phyloP scores from a whole-genome alignment of 2,113 vertebrate species.

The Herpetotheres cachinnans region DNA sequence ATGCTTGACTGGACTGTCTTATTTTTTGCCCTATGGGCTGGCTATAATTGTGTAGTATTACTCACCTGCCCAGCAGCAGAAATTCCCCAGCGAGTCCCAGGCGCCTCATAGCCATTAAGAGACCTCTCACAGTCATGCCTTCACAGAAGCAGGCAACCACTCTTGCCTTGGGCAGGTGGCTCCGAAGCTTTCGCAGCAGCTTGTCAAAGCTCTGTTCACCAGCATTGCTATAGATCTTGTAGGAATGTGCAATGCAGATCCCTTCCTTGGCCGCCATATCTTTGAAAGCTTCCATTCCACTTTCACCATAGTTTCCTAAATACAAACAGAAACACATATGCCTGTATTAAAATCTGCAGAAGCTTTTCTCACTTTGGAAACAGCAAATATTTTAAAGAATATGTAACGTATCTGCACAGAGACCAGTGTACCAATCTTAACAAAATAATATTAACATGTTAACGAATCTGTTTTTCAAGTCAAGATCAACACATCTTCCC shows the following conservation, averaged over 20 bases:
- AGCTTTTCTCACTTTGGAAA: background rate
- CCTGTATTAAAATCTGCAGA: background rate
- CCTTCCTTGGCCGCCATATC: slow-evolving; percentile 97
- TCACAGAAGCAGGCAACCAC: slow-evolving; percentile 98
- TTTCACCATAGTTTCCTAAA: slow-evolving; percentile 97
- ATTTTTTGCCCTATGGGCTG: background rate
- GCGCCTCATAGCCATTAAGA: slow-evolving; percentile 96
- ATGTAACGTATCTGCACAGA: background rate
- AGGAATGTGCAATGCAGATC: slow-evolving; percentile 97
- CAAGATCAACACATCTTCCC: background rate
- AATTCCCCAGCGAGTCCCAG: slow-evolving; percentile 90
- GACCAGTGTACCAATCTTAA: background rate
- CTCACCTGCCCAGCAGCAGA: slow-evolving; percentile 95
- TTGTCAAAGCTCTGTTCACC: slow-evolving; percentile 95
- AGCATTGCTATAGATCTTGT: slow-evolving; percentile 99
- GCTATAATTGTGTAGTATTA: background rate
- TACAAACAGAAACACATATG: background rate
- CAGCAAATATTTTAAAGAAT: background rate
- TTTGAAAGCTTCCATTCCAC: slow-evolving; percentile 99
- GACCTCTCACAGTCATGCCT: slow-evolving; percentile 96
- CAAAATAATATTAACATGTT: background rate
- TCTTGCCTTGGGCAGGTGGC: slow-evolving; percentile 92
- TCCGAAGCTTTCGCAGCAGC: slow-evolving; percentile 86
- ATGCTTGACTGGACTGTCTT: background rate
- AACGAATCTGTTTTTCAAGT: background rate